Evolutionary conservation across 2,888 invertebrate species (phyloP), one percentile per base, ranked within the genome.

Genomic region (Calliphora vomitoria): DNA sequence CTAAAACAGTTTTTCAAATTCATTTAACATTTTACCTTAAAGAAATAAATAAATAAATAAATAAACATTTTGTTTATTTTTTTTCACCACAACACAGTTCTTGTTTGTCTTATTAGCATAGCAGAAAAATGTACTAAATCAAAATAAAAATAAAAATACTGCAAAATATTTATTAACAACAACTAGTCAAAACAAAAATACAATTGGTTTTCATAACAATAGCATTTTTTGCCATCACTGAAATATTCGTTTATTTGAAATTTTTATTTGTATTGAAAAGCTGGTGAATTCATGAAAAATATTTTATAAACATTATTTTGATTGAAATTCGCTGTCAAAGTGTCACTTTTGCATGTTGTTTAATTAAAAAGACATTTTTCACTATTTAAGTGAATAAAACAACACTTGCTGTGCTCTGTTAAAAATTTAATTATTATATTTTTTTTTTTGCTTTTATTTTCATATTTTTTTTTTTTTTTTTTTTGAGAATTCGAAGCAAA

Each of bases 291-390:
- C 66, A 47, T 66, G 35, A 74, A 44, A 74, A 74, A 75, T 41
- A 44, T 64, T 64, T 55, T 47, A 75, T 81, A 69, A 60, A 78
- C 58, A 85, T 62, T 47, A 82, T 79, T 83, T 83, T 80, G 75
- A 86, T 83, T 86, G 79, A 83, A 82, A 76, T 82, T 64, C 2
- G 44, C 38, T 87, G 84, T 82, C 87, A 85, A 82, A 69, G 11
- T 83, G 86, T 76, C 86, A 80, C 71, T 79, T 74, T 50, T 58
- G 55, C n/a, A 85, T 82, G 78, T 66, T 69, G 60, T 82, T 78
- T 75, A 79, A 87, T 87, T 87, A 85, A 62, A 82, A 74, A 82
- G 78, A 74, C 20, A 87, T 85, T 82, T 85, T 75, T 82, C 78
- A 82, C 62, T 69, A 69, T 75, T 75, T 75, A 62, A 74, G 66